Conservation (phyloP, 2,113 vertebrate genomes). For the Thinocorus orbignyianus region DNA sequence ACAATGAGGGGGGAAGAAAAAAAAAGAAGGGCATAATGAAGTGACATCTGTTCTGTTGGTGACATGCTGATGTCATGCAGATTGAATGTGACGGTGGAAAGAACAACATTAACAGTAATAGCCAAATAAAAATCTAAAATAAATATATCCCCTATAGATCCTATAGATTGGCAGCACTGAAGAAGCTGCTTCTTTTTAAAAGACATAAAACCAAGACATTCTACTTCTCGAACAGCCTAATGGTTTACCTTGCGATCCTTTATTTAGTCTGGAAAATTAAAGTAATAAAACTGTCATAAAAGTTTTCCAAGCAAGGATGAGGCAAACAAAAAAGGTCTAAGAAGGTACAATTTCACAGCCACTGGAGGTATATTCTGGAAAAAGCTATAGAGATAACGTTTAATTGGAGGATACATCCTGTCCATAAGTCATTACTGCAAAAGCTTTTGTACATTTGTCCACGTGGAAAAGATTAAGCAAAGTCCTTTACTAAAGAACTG, state of each 20-base stretch:
- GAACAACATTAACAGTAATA: neutral
- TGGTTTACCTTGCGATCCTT: neutral
- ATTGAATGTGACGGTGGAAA: slow-evolving; percentile 25
- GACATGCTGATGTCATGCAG: slow-evolving; percentile 24
- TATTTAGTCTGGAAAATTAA: neutral
- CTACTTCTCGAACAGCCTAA: neutral
- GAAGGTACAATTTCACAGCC: neutral
- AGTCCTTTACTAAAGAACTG: neutral
- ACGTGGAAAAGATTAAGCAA: neutral
- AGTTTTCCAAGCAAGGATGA: neutral
- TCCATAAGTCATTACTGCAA: neutral
- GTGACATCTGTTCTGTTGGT: slow-evolving; percentile 34
- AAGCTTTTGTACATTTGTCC: neutral
- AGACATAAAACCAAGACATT: neutral
- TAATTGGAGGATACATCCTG: neutral
- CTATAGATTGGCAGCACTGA: neutral
- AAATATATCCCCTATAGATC: neutral
- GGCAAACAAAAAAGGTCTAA: neutral
- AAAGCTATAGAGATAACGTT: neutral
- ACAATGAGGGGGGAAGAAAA: neutral
- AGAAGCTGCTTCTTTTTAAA: neutral
- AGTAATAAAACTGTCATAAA: neutral
- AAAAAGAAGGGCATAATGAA: neutral
- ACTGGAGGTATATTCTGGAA: neutral
- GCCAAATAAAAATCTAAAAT: neutral